phyloP scores from a whole-genome alignment of 2,888 invertebrate species.

The Mimumesa dahlbomi region DNA sequence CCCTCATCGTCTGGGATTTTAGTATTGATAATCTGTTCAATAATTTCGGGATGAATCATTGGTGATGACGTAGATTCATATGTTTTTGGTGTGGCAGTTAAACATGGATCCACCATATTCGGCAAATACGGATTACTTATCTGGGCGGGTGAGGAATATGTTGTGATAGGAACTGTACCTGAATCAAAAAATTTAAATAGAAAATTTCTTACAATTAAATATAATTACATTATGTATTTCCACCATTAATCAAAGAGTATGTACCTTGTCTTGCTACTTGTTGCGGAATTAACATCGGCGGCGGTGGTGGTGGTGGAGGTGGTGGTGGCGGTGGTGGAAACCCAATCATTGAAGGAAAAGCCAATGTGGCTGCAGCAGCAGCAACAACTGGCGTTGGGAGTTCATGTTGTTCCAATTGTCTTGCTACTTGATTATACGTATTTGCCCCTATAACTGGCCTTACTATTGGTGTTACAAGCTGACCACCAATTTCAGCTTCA shows the following conservation, averaged over 20 bases:
- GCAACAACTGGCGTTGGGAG: slow-evolving; percentile 78
- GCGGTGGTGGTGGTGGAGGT: slow-evolving; percentile 86
- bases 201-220: background rate
- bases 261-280: slow-evolving; percentile 83
- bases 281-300: slow-evolving; percentile 86
- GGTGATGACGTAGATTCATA: slow-evolving; percentile 76
- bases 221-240: background rate
- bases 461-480: slow-evolving; percentile 81
- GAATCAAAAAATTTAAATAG: slow-evolving; percentile 17
- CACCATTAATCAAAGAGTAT: background rate
- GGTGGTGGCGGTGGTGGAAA: slow-evolving; percentile 85
- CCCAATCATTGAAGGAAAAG: slow-evolving; percentile 82
- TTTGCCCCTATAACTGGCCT: slow-evolving; percentile 87
- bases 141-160: slow-evolving; percentile 78
- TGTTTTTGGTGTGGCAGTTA: slow-evolving; percentile 80
- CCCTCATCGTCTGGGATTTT: slow-evolving; percentile 77
- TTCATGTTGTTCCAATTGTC: slow-evolving; percentile 84
- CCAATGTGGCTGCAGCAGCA: slow-evolving; percentile 79
- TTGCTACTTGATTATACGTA: slow-evolving; percentile 87
- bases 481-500: slow-evolving; percentile 92
- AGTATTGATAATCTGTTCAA: slow-evolving; percentile 77
- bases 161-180: slow-evolving; percentile 75
- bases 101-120: slow-evolving; percentile 73
- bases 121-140: slow-evolving; percentile 76
- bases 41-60: slow-evolving; percentile 77